Base-by-base conservation (phyloP, 1,140 invertebrate species). In the Theocolax elegans region DNA sequence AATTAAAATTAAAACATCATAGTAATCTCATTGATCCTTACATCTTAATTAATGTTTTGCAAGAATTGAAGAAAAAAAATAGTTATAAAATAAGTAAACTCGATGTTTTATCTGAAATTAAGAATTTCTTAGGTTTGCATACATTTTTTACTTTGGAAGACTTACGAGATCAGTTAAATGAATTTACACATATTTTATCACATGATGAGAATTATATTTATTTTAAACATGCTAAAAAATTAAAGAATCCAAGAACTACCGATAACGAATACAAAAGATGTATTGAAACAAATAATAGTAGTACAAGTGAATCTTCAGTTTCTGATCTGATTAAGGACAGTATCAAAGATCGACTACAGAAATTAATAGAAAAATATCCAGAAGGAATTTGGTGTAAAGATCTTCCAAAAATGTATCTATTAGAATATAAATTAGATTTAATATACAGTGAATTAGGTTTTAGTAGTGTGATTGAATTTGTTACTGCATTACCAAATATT, bases 321-420 rank as follows among this genome's bases (percentile, higher is more conserved):
- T 19, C n/a, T 48, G 19, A 44, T 44, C 40, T 44, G 10, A 35
- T 35, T 15, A 76, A 53, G 21, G 59, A 76, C 0, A 80, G 63
- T 48, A 76, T 59, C 0, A 76, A 75, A 51, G 65, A 64, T 35
- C 70, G 82, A 67, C 67, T 86, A 15, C 40, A 77, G 54, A 74
- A 81, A 51, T 68, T 86, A 8, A 71, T 85, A 9, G 21, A 76
- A 19, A 78, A 79, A 54, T 15, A 78, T 74, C 70, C 76, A 12
- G 40, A 83, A 31, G 84, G 84, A 1, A 85, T 86, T 27, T 81
- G 77, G 78, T 85, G 83, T 58, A 72, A 80, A 0, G 76, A 84
- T 0, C 31, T 86, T 1, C 82, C 83, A 0, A 53, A 74, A 4
- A 44, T 74, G 12, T 86, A 81, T 70, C 6, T 66, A 1, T 42